phyloP scores from a whole-genome alignment of 2,888 invertebrate species.

The Rhagonycha fulva region DNA sequence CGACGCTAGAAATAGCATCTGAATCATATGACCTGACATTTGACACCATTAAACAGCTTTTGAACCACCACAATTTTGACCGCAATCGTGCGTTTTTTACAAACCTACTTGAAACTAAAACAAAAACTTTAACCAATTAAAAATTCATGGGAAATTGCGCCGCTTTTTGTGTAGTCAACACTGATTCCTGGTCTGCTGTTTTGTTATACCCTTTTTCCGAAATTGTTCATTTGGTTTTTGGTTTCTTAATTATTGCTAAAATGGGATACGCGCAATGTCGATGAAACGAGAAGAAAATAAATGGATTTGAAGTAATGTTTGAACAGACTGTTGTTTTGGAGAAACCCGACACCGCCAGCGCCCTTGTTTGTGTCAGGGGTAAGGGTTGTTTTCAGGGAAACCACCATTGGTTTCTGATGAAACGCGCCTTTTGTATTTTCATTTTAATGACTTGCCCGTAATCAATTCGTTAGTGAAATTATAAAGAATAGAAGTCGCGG shows the following conservation, averaged over 20 bases:
- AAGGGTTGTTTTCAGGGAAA: slow-evolving; percentile 29
- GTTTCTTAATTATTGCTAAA: background rate
- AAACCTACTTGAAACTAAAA: slow-evolving; percentile 21
- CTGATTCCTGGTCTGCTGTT: background rate
- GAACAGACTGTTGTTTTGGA: slow-evolving; percentile 44
- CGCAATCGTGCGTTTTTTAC: slow-evolving; percentile 30
- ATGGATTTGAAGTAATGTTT: slow-evolving; percentile 36
- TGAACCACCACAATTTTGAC: slow-evolving; percentile 38
- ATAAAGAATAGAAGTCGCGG: background rate
- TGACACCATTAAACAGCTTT: slow-evolving; percentile 40
- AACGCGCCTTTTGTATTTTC: slow-evolving; percentile 2
- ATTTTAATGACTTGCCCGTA: background rate
- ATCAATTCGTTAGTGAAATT: background rate
- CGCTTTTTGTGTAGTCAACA: background rate
- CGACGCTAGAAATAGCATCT: slow-evolving; percentile 47
- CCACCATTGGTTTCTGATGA: slow-evolving; percentile 28
- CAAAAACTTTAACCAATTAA: background rate
- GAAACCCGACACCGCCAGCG: slow-evolving; percentile 40
- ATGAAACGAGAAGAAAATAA: slow-evolving; percentile 10
- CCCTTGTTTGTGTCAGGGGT: slow-evolving; percentile 37
- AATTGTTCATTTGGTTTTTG: background rate
- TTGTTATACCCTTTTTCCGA: background rate
- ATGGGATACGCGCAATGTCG: slow-evolving; percentile 5
- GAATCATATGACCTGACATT: slow-evolving; percentile 47
- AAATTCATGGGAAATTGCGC: background rate